A percentile compares a stretch with the other conserved stretches of the same genome.
Evolutionary conservation across 64 coral and sea anemone species (phyloP).

Genomic region (Cladopsammia gracilis): DNA sequence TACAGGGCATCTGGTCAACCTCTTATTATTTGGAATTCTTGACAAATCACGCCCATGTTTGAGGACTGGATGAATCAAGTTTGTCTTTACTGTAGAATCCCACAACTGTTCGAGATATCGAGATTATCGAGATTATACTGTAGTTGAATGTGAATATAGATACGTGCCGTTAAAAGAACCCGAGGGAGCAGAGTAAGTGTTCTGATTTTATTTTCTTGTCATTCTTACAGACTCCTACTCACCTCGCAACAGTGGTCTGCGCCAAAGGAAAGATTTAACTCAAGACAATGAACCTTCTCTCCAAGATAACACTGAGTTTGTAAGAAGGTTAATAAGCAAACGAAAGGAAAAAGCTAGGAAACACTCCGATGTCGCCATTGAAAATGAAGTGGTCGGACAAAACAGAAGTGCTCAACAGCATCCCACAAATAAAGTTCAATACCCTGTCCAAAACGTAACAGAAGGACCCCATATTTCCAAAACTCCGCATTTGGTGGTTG

Average conservation of each 20-base stretch:
- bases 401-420: neutral
- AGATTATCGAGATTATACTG: too few relatives aligned
- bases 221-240: neutral
- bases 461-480: neutral
- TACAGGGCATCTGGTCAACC: too few relatives aligned
- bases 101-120: too few relatives aligned
- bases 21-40: too few relatives aligned
- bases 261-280: neutral
- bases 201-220: neutral
- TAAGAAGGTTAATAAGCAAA: neutral
- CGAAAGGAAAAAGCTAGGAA: neutral
- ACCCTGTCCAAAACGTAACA: neutral
- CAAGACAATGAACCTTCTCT: neutral
- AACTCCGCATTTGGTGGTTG: neutral
- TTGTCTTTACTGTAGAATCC: too few relatives aligned
- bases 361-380: neutral
- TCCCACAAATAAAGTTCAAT: neutral
- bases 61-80: too few relatives aligned
- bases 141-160: too few relatives aligned
- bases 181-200: too few relatives aligned
- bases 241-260: too few relatives aligned
- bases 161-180: too few relatives aligned
- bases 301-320: neutral
- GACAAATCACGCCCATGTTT: too few relatives aligned
- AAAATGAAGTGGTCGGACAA: neutral